phyloP scores from a whole-genome alignment of 1,140 invertebrate genomes.

The Hylaeus volcanicus region DNA sequence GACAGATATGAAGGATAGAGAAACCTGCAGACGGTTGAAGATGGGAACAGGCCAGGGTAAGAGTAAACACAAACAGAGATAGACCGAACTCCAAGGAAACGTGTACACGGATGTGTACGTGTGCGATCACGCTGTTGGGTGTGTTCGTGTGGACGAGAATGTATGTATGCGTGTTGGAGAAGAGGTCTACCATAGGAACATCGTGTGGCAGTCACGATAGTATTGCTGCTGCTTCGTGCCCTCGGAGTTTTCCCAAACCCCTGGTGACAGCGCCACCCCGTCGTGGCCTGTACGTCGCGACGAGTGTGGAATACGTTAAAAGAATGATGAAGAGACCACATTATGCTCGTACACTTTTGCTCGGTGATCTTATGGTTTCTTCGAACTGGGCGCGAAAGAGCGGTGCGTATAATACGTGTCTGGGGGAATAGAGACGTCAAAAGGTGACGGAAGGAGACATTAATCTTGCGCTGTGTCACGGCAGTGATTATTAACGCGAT shows the following conservation, averaged over 20 bases:
- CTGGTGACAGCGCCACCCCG: slow-evolving; percentile 56
- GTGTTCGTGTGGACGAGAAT: neutral
- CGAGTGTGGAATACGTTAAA: slow-evolving; percentile 69
- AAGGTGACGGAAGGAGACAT: slow-evolving; percentile 2
- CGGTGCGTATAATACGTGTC: neutral
- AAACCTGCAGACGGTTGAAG: slow-evolving; percentile 54
- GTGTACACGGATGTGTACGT: slow-evolving; percentile 4
- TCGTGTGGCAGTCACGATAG: slow-evolving; percentile 60
- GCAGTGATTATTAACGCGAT: neutral
- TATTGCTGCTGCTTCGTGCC: slow-evolving; percentile 63
- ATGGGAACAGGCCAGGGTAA: slow-evolving; percentile 62
- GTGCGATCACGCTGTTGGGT: neutral
- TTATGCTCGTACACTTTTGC: slow-evolving; percentile 48
- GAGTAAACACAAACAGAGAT: slow-evolving; percentile 60
- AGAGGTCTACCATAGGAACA: slow-evolving; percentile 52
- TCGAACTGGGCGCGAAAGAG: neutral
- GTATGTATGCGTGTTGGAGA: slow-evolving; percentile 19
- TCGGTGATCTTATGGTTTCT: slow-evolving; percentile 19
- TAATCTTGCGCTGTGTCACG: neutral
- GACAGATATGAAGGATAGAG: slow-evolving; percentile 62
- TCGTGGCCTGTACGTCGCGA: slow-evolving; percentile 58
- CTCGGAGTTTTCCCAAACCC: slow-evolving; percentile 58
- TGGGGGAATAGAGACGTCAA: neutral
- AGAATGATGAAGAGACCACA: slow-evolving; percentile 69
- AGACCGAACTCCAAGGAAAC: slow-evolving; percentile 44